Conservation (phyloP, 2,113 vertebrate species). For the Solenodon paradoxus region DNA sequence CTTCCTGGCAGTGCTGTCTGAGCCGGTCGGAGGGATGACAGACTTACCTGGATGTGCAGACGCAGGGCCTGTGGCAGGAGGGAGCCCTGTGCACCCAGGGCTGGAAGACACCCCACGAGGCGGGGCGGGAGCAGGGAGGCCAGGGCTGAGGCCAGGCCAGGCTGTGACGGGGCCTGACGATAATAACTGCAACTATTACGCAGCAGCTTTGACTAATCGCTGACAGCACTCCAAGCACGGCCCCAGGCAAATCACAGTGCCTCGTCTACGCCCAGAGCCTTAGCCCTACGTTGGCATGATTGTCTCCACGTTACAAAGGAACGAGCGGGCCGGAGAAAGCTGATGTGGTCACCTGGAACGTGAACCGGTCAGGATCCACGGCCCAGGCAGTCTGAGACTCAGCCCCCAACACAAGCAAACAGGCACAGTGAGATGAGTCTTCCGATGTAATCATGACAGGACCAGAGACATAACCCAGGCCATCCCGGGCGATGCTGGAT, state of each 20-base stretch:
- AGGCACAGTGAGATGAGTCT: not conserved
- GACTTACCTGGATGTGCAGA: too few relatives aligned
- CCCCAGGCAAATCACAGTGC: too few relatives aligned
- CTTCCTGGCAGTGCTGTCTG: not conserved
- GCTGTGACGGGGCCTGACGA: not conserved
- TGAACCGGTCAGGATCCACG: not conserved
- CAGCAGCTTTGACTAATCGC: not conserved
- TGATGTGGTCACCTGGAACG: not conserved
- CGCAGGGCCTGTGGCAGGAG: not conserved
- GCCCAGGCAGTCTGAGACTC: not conserved
- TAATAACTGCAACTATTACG: too few relatives aligned
- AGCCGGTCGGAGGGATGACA: not conserved
- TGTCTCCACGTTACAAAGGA: not conserved
- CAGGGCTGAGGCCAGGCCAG: not conserved
- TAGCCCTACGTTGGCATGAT: not conserved
- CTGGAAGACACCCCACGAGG: not conserved
- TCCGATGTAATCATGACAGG: not conserved
- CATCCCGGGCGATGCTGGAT: accelerated
- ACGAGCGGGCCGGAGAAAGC: not conserved
- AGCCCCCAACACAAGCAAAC: not conserved
- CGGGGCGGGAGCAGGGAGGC: too few relatives aligned
- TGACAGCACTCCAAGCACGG: too few relatives aligned
- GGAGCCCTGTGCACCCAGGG: not conserved
- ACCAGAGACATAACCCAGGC: not conserved
- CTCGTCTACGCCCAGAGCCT: not conserved